Conservation (phyloP, 2,888 invertebrate species). For the Oscheius onirici region DNA sequence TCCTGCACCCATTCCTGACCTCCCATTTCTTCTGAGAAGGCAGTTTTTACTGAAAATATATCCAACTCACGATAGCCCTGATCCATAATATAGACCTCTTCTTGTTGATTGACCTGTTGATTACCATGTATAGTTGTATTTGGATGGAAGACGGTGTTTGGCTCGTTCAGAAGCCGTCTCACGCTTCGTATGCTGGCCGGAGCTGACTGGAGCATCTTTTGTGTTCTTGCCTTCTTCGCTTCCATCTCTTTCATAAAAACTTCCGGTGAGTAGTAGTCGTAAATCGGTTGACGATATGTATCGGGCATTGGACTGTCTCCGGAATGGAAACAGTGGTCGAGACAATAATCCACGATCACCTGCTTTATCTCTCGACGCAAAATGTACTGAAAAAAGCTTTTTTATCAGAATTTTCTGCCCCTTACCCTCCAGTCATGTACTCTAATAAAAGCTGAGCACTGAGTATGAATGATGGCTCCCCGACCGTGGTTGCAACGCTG, state of each 20-base stretch:
- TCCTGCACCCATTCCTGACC: constrained; percentile 5
- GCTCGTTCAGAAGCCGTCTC: neutral
- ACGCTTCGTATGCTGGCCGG: neutral
- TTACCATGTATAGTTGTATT: no score
- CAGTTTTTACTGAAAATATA: neutral
- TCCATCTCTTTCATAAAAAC: constrained; percentile 33
- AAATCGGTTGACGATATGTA: constrained; percentile 17
- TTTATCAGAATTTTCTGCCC: neutral
- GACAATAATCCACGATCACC: constrained; percentile 44
- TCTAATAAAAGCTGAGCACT: constrained; percentile 53
- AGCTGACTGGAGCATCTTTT: neutral
- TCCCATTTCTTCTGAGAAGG: constrained; percentile 2
- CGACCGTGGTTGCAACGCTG: constrained; percentile 30
- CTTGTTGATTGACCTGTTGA: neutral
- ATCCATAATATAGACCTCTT: constrained; percentile 1
- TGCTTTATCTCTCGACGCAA: constrained; percentile 36
- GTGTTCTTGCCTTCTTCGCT: constrained; percentile 6
- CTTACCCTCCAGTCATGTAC: constrained; percentile 49
- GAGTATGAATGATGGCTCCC: constrained; percentile 19
- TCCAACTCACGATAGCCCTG: neutral
- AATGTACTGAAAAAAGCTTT: constrained; percentile 32
- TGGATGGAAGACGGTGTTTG: no score
- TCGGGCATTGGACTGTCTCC: constrained; percentile 32
- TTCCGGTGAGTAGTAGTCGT: constrained; percentile 33
- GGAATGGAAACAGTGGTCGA: constrained; percentile 42